A percentile compares a stretch with the other conserved stretches of the same genome.
phyloP scores from a whole-genome alignment of 2,113 vertebrate species.

The Pantherophis guttatus region DNA sequence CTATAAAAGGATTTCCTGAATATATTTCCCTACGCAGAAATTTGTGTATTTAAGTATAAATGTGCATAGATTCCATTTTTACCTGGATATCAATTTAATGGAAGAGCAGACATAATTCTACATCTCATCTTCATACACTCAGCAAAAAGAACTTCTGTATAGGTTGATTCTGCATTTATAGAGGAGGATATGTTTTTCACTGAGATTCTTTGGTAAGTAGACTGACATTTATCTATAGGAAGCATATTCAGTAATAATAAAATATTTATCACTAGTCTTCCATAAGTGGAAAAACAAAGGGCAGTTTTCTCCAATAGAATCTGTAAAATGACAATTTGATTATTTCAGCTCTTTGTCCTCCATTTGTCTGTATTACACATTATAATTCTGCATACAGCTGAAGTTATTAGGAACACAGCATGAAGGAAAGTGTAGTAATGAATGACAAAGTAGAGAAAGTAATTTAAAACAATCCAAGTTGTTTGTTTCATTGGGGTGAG shows the following conservation, averaged over 20 bases:
- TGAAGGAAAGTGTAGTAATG: not conserved
- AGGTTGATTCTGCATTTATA: not conserved
- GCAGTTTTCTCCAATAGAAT: not conserved
- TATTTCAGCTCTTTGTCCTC: not conserved
- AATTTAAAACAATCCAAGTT: slow-evolving; percentile 36
- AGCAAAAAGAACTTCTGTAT: not conserved
- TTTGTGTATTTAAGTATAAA: not conserved
- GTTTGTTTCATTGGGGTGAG: not conserved
- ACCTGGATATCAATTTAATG: not conserved
- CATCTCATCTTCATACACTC: not conserved
- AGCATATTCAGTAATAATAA: not conserved
- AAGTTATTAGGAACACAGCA: slow-evolving; percentile 24
- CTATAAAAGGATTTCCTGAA: not conserved
- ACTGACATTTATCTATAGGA: not conserved
- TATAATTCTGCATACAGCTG: not conserved
- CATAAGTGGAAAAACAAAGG: not conserved
- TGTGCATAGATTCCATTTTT: not conserved
- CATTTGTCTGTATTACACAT: not conserved
- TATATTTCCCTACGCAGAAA: not conserved
- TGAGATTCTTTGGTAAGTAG: not conserved
- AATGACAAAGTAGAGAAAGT: not conserved
- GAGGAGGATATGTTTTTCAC: not conserved
- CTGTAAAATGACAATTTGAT: not conserved
- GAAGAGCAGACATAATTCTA: not conserved
- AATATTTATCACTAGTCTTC: not conserved